These are phyloP conservation scores for Agrenia bidenticulata DNA, from an alignment of 2,888 invertebrate genomes.

Conservation along the genomic window DNA sequence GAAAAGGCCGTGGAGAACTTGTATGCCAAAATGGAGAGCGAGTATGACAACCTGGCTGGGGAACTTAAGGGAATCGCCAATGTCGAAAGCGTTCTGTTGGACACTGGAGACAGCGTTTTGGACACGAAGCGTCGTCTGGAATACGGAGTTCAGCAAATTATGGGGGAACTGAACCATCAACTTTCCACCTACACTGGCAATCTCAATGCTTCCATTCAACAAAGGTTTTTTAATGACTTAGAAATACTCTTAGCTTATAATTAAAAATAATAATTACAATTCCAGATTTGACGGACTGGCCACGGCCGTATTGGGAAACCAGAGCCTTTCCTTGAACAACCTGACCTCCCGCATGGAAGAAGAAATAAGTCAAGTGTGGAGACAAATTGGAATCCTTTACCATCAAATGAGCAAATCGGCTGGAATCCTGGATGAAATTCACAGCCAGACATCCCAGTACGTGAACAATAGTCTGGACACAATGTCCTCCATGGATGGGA, in stretches of 20 bases:
- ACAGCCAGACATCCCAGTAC: slow-evolving; percentile 74
- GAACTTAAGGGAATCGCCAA: slow-evolving; percentile 63
- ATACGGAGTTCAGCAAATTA: slow-evolving; percentile 78
- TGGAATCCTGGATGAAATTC: slow-evolving; percentile 71
- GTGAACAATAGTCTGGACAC: slow-evolving; percentile 75
- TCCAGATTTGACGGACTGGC: slow-evolving; percentile 70
- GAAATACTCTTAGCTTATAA: too few relatives aligned
- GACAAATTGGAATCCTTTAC: slow-evolving; percentile 86
- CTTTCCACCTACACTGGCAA: slow-evolving; percentile 67
- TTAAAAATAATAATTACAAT: neutral
- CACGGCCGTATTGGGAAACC: slow-evolving; percentile 68
- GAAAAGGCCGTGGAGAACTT: slow-evolving; percentile 36
- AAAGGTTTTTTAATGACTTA: slow-evolving; percentile 54
- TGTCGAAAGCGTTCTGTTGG: slow-evolving; percentile 74
- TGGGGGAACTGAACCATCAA: slow-evolving; percentile 71
- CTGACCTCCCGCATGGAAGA: slow-evolving; percentile 72
- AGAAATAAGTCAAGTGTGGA: slow-evolving; percentile 83
- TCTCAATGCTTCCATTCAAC: slow-evolving; percentile 67
- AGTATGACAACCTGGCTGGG: slow-evolving; percentile 48
- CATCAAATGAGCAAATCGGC: slow-evolving; percentile 76
- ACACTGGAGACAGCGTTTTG: slow-evolving; percentile 79
- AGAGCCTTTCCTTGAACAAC: slow-evolving; percentile 70
- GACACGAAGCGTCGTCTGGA: slow-evolving; percentile 82
- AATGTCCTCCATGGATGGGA: slow-evolving; percentile 76
- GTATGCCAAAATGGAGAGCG: slow-evolving; percentile 43